Evolutionary conservation across 2,113 vertebrate species (phyloP).

Genomic region (Pterocles burchelli): DNA sequence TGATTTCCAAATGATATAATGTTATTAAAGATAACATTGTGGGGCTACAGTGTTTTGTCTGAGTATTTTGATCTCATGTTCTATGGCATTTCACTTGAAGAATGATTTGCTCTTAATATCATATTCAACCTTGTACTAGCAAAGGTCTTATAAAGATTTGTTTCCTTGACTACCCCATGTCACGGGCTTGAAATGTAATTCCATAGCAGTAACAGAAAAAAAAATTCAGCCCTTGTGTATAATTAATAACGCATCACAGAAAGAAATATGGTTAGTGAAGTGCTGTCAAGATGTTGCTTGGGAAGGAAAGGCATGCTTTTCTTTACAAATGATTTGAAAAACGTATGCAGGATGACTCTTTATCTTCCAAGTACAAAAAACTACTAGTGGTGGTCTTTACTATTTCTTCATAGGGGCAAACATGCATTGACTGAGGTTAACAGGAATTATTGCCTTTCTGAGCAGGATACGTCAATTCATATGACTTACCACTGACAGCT

Average conservation of each 20-base stretch:
- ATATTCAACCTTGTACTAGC: neutral
- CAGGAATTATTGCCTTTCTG: neutral
- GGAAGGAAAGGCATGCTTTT: neutral
- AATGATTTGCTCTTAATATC: slow-evolving; percentile 2
- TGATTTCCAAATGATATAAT: neutral
- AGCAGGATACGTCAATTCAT: neutral
- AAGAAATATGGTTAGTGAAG: neutral
- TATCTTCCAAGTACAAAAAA: neutral
- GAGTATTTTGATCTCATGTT: neutral
- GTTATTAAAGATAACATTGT: neutral
- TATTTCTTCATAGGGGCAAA: neutral
- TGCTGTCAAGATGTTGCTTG: neutral
- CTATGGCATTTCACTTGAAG: neutral
- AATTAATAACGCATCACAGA: neutral
- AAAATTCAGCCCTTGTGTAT: neutral
- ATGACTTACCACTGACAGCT: neutral
- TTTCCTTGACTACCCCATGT: slow-evolving; percentile 22
- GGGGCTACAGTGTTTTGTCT: neutral
- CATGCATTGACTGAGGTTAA: neutral
- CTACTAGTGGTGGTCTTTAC: neutral
- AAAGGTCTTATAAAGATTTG: slow-evolving; percentile 30
- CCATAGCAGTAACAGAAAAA: neutral
- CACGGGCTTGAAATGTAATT: neutral
- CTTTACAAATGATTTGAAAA: neutral
- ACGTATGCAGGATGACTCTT: neutral